Percentiles rank a stretch among this genome's conserved stretches.
These are phyloP conservation scores for Neolamprologus sp. DNA, from an alignment of 2,113 vertebrate species.

Conservation along the genomic window DNA sequence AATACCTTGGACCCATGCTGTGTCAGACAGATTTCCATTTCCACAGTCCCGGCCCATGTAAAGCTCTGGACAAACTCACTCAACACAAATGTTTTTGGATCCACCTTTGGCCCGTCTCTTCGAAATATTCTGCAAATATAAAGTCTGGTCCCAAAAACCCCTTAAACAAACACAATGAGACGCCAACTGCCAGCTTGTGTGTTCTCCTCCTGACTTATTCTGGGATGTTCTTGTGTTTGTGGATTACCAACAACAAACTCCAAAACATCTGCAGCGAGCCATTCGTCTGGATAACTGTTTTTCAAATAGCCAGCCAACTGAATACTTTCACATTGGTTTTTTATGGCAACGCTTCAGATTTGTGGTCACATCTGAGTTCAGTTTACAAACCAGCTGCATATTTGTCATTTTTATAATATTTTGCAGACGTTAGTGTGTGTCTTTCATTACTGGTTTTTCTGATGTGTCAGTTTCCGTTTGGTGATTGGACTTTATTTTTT, in stretches of 20 bases:
- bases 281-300: background rate
- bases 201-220: conserved; percentile 39
- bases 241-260: conserved; percentile 40
- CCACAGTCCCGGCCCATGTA: background rate
- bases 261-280: conserved; percentile 18
- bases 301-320: background rate
- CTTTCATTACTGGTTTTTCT: background rate
- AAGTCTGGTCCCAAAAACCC: conserved; percentile 13
- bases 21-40: background rate
- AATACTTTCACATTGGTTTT: background rate
- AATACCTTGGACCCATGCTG: background rate
- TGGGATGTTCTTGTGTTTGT: conserved; percentile 35
- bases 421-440: background rate
- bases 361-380: background rate
- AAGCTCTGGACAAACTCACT: background rate
- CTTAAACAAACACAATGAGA: conserved; percentile 32
- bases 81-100: conserved; percentile 10
- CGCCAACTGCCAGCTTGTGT: conserved; percentile 23
- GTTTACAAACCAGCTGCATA: background rate
- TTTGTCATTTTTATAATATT: background rate
- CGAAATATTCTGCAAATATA: conserved; percentile 43
- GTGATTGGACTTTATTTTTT: background rate
- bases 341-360: background rate
- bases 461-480: background rate
- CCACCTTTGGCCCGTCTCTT: conserved; percentile 13